Evolutionary conservation across 1,140 invertebrate species (phyloP), one percentile per base, ranked within the genome.

Genomic region (Sycophaga agraensis): DNA sequence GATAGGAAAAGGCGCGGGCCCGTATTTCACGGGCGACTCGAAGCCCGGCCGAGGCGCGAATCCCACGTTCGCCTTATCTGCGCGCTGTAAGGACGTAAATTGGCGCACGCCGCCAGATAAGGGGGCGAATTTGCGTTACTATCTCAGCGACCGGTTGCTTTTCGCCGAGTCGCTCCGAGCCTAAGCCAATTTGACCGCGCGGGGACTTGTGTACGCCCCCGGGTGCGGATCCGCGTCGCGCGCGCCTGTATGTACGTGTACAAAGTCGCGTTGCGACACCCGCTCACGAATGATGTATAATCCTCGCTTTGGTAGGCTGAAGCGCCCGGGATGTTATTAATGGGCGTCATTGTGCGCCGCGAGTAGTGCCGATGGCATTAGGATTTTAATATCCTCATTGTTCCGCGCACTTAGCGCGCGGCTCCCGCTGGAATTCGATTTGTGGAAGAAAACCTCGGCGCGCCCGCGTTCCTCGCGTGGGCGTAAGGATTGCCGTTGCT

Each of bases 41-140:
- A 26, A n/a, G n/a, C n/a, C n/a, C n/a, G n/a, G n/a, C n/a, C n/a
- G 26, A 50, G 35, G 34, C 40, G 46, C 35, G 35, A 59, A 31
- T 59, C 35, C 46, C 46, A 59, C 56, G 56, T 59, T 17, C 17
- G 11, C n/a, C 45, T 58, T 58, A 58, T 58, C 43, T 31, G 4
- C 16, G n/a, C 34, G n/a, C 16, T 28, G 24, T 40, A 59, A 59
- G 45, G 56, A 50, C 50, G 37, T 59, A 42, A 59, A 59, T 40
- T 50, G 35, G 35, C 24, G 24, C 46, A 11, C 31, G 22, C 17
- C 26, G 12, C 6, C 17, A 49, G 45, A 59, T 50, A 50, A 50
- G 11, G 21, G 24, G 50, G n/a, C n/a, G n/a, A n/a, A 39, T 59
- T 59, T 49, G 35, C 56, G 46, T 40, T 39, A 58, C 45, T 39